Percentiles rank a stretch among this genome's conserved stretches.
phyloP scores from a whole-genome alignment of 2,113 vertebrate genomes.

The Talpa occidentalis region DNA sequence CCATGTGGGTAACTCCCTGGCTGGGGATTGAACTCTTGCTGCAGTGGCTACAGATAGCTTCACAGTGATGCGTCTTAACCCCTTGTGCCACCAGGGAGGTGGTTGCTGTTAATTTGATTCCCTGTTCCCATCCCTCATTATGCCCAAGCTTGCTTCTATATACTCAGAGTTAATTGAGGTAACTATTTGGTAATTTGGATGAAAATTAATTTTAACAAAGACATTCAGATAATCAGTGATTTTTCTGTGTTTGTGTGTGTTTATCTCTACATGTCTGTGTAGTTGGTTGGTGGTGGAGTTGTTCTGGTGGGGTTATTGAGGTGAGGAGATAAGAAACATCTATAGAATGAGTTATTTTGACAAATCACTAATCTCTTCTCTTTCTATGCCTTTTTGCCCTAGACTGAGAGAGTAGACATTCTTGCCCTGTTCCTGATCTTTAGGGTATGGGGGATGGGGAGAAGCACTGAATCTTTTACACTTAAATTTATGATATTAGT shows the following conservation, averaged over 20 bases:
- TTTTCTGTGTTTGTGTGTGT: neutral
- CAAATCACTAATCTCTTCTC: neutral
- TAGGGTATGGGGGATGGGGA: neutral
- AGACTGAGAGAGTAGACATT: neutral
- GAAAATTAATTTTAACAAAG: conserved; percentile 37
- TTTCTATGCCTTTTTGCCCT: neutral
- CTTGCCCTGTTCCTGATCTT: neutral
- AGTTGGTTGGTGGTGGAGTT: neutral
- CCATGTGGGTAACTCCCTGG: no score
- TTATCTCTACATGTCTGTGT: neutral
- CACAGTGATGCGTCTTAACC: no score
- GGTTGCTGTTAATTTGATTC: conserved; percentile 37
- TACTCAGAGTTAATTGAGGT: neutral
- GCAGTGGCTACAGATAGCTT: no score
- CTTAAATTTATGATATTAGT: neutral
- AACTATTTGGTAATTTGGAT: conserved; percentile 40
- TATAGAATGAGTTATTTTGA: neutral
- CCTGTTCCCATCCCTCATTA: neutral
- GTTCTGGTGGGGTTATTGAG: neutral
- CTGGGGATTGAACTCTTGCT: no score
- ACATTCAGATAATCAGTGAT: neutral
- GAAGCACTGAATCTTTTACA: neutral
- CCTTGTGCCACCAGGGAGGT: no score
- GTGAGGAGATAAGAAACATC: neutral
- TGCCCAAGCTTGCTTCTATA: neutral